Percentiles rank a stretch among this genome's conserved stretches.
Evolutionary conservation across 2,888 invertebrate genomes (phyloP).

Genomic region (Zygogramma bicolorata): DNA sequence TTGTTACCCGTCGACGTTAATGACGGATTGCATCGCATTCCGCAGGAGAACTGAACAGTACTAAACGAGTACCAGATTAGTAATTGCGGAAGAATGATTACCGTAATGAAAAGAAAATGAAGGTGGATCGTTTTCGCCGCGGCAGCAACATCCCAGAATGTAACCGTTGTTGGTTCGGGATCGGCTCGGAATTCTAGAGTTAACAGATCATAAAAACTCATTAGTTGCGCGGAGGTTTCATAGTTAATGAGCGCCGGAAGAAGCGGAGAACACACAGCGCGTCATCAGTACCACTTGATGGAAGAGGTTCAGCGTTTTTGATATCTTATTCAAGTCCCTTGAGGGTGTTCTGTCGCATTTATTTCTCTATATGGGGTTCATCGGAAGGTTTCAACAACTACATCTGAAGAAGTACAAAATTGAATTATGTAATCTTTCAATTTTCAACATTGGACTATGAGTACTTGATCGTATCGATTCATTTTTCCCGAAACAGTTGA

Average conservation of each 20-base stretch:
- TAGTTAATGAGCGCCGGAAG: neutral
- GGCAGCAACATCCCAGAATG: neutral
- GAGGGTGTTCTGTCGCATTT: no score
- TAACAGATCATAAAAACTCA: neutral
- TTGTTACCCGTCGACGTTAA: neutral
- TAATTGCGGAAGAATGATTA: slow-evolving; percentile 1
- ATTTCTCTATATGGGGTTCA: no score
- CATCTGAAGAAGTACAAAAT: no score
- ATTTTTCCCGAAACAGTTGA: no score
- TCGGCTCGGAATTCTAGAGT: neutral
- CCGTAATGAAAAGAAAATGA: slow-evolving; percentile 8
- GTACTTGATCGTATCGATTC: no score
- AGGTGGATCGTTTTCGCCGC: neutral
- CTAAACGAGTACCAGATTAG: neutral
- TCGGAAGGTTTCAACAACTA: no score
- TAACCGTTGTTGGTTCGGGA: neutral
- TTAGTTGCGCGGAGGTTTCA: neutral
- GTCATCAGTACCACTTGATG: no score
- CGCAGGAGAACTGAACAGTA: neutral
- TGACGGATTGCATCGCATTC: neutral
- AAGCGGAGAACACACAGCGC: neutral
- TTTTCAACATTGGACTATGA: no score
- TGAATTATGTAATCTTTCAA: no score
- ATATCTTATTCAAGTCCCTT: no score
- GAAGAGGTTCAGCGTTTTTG: no score